Evolutionary conservation across 2,113 vertebrate species (phyloP), one percentile per base, ranked within the genome.

Genomic region (Prietella phreatophila): DNA sequence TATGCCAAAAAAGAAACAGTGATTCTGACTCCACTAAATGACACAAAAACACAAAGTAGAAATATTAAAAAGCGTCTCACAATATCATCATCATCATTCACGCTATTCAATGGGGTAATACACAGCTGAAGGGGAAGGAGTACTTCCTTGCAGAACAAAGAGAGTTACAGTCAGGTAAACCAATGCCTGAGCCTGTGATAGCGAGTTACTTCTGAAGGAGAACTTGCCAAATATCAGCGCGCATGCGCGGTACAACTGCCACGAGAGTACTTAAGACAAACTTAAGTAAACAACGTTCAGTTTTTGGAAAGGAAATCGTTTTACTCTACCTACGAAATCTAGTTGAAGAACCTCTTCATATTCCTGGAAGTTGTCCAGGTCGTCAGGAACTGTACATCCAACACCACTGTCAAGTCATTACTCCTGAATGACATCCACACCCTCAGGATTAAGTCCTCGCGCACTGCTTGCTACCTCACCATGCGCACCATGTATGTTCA

Each of bases 221-320:
- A 63, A n/a, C 58, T 58, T 42, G 71, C 20, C 69, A 85, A 61
- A 86, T 47, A 25, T 53, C 67, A 87, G n/a, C 36, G 56, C 90
- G 89, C 89, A 87, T 25, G 89, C 67, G 85, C 85, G 33, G 36
- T 22, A 55, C 75, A 83, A 75, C 55, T 8, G 39, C 65, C 60
- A 60, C 19, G 14, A 13, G 3, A 58, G 15, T 84, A 19, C 8
- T 63, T 53, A 33, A 82, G 42, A 9, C 55, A 63, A 42, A 63
- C 71, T 50, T n/a, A 87, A 87, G 36, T 78, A 87, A 78, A 87
- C 56, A 73, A 15, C 7, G 20, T 36, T 27, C 39, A n/a, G 5
- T 17, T 36, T 36, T 27, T n/a, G 1, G 22, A 0, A 65, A 42
- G 10, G 42, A 50, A 36, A 39, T 4, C 13, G 42, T 80, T 56